phyloP scores from a whole-genome alignment of 2,113 vertebrate genomes.

The Phycodurus eques region DNA sequence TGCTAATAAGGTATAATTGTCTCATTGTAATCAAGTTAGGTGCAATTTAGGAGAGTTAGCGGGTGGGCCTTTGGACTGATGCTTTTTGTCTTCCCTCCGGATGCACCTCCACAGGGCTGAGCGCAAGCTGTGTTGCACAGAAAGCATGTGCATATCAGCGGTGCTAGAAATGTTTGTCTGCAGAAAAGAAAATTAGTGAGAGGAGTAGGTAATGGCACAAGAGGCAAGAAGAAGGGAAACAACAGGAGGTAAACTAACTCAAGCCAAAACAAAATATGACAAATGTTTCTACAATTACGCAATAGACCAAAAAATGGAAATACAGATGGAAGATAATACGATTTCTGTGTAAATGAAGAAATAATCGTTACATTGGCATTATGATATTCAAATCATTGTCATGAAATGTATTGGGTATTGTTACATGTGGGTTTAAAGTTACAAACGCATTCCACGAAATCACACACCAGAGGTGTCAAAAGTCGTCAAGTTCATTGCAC shows the following conservation, averaged over 20 bases:
- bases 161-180: background rate
- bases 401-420: too few species aligned
- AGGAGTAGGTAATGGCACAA: background rate
- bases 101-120: conserved; percentile 46
- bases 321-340: too few species aligned
- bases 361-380: too few species aligned
- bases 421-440: too few species aligned
- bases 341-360: too few species aligned
- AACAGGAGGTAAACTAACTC: background rate
- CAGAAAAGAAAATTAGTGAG: background rate
- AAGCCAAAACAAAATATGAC: background rate
- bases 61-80: conserved; percentile 58
- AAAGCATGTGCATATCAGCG: background rate
- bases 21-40: conserved; percentile 71
- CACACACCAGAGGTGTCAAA: too few species aligned
- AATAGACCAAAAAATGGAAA: too few species aligned
- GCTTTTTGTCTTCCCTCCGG: conserved; percentile 43
- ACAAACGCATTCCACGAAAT: too few species aligned
- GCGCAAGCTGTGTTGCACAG: conserved; percentile 38
- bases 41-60: conserved; percentile 63
- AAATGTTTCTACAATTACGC: background rate
- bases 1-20: conserved; percentile 74
- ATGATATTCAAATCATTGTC: too few species aligned
- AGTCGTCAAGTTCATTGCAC: too few species aligned
- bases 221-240: background rate